Evolutionary conservation across 2,888 invertebrate genomes (phyloP).

Genomic region (Bugula neritina): DNA sequence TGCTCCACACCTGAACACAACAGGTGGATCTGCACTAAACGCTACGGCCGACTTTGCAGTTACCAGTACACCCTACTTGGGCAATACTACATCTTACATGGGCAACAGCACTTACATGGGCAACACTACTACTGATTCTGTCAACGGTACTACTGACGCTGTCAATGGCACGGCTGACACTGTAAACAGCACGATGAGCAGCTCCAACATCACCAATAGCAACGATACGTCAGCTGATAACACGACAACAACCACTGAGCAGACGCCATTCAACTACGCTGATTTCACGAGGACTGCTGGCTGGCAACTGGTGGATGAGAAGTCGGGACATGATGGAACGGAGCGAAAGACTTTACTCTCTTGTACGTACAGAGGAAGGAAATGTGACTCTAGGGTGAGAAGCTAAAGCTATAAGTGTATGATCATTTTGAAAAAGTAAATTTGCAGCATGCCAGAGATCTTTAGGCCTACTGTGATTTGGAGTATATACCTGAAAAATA

Average conservation of each 20-base stretch:
- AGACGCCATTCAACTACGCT: slow-evolving; percentile 15
- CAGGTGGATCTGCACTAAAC: too few relatives aligned
- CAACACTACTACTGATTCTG: background rate
- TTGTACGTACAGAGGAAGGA: slow-evolving; percentile 5
- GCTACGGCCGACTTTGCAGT: too few relatives aligned
- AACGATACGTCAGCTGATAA: background rate
- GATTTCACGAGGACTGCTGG: slow-evolving; percentile 16
- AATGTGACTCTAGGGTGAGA: slow-evolving; percentile 21
- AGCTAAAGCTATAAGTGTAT: too few relatives aligned
- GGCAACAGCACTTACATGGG: too few relatives aligned
- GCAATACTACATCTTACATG: too few relatives aligned
- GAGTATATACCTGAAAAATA: too few relatives aligned
- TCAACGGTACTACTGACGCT: background rate
- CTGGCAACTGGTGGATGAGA: slow-evolving; percentile 21
- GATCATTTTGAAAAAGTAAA: too few relatives aligned
- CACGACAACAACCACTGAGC: background rate
- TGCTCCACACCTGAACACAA: too few relatives aligned
- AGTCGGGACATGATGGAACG: background rate
- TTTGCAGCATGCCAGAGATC: too few relatives aligned
- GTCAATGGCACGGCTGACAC: background rate
- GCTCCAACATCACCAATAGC: too few relatives aligned
- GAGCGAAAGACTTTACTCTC: slow-evolving; percentile 12
- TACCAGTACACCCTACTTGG: too few relatives aligned
- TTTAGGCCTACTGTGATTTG: too few relatives aligned
- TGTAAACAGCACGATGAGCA: background rate